These are phyloP conservation scores for Dysmachus trigonus DNA, from an alignment of 2,888 invertebrate species.

Conservation along the genomic window DNA sequence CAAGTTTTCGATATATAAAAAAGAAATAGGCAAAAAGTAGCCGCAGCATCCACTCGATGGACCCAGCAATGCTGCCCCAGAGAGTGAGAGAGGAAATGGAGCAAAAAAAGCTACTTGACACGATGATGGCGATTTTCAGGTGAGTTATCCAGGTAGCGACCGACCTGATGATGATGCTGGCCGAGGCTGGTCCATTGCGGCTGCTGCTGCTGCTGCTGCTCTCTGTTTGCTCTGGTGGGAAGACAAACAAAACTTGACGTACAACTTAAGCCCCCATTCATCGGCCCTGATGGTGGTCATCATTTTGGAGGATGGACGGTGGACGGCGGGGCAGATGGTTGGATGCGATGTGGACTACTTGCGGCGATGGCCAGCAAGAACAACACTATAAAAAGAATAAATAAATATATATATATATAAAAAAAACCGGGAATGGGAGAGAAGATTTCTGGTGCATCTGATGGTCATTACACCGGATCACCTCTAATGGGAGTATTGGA, in stretches of 20 bases:
- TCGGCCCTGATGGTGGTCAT: neutral
- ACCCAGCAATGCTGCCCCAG: neutral
- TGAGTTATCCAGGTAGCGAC: neutral
- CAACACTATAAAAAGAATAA: neutral
- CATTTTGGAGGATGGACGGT: neutral
- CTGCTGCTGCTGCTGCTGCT: neutral
- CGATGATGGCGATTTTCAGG: neutral
- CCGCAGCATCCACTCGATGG: neutral
- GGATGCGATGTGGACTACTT: neutral
- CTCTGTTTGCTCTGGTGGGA: neutral
- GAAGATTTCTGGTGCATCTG: neutral
- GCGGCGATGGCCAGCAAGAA: neutral
- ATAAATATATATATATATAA: no score
- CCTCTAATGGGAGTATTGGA: slow-evolving; percentile 28
- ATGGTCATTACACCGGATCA: slow-evolving; percentile 16
- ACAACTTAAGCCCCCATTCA: neutral
- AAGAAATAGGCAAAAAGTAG: neutral
- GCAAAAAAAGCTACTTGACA: neutral
- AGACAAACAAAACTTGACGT: neutral
- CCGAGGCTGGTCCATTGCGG: neutral
- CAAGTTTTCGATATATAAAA: slow-evolving; percentile 10
- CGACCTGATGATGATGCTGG: neutral
- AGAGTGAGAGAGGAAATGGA: neutral
- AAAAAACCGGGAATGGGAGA: neutral
- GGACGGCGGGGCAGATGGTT: neutral